Percentiles rank a stretch among this genome's conserved stretches.
These are phyloP conservation scores for Apostichopus japonicus DNA, from an alignment of 35 echinoderm and acorn worm genomes.

Conservation along the genomic window DNA sequence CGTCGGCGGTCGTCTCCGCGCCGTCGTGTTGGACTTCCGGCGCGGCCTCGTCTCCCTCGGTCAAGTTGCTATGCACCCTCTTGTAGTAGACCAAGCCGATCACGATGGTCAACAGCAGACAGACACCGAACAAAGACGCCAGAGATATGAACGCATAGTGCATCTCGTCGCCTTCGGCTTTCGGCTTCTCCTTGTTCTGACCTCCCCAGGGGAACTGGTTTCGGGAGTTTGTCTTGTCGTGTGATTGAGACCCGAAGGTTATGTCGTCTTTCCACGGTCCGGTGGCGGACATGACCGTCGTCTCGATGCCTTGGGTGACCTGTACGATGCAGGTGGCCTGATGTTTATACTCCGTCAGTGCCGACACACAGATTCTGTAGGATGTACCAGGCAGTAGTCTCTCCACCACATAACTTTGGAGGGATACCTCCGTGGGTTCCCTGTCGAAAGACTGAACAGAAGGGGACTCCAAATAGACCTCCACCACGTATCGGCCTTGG, in stretches of 20 bases:
- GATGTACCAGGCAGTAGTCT: conserved; percentile 30
- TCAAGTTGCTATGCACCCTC: conserved; percentile 6
- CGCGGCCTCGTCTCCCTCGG: background rate
- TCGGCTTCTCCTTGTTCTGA: background rate
- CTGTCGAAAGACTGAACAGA: background rate
- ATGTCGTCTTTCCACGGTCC: background rate
- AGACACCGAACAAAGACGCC: conserved; percentile 24
- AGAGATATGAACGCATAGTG: conserved; percentile 45
- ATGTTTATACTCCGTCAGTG: background rate
- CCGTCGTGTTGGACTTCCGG: background rate
- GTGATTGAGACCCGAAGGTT: background rate
- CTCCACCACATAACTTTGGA: background rate
- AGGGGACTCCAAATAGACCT: background rate
- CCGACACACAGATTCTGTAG: conserved; percentile 65
- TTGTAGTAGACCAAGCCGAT: conserved; percentile 30
- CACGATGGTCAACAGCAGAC: conserved; percentile 5
- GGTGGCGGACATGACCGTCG: background rate
- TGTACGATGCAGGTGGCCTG: background rate
- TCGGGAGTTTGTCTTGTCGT: background rate
- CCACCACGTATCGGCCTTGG: background rate
- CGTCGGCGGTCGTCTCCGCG: background rate
- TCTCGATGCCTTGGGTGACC: background rate
- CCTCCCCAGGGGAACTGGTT: background rate
- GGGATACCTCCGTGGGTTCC: background rate
- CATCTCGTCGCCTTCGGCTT: background rate